Base-by-base conservation (phyloP, 2,113 vertebrate genomes). In the Emydura subglobosa region DNA sequence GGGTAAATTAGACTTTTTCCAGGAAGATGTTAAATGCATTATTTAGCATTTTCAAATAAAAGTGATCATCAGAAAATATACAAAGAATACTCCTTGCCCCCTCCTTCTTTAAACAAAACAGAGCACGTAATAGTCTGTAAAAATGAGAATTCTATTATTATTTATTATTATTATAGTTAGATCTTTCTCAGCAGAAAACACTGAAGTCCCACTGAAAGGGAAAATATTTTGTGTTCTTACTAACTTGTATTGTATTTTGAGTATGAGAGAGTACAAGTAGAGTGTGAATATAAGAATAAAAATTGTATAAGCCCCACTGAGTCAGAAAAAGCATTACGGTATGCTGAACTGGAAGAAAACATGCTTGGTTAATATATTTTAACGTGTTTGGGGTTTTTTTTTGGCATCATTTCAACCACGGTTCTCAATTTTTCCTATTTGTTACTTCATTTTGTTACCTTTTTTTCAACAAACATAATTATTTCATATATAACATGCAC, bases 21-120 rank as follows among this genome's bases (percentile, higher is more conserved):
- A 96, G 90, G 93, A 96, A 97, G 93, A 93, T 89, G 96, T 92
- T 97, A 89, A 94, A 95, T 92, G 94, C 91, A 96, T 97, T 96
- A 96, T 96, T 97, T 97, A 86, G 79, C 91, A 95, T 93, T 96
- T 95, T 96, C 95, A 97, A 97, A 96, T 93, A 93, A 53, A 96
- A 95, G 85, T 78, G 54, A 86, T 97, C 94, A 97, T 97, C 96
- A 96, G 90, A 89, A 97, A 96, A 93, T 95, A 96, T 80, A 85
- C 94, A 96, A 96, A 94, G 90, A 68, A 4, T 68, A 17, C 61
- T 34, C 22, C 24, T 31, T 61, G 27, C 11, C 57, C 29, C 29
- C 27, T 61, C 34, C 17, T 68, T 19, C 34, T 17, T 68, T 68
- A 68, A n/a, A n/a, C 14, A 7, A 68, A 34, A 68, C 16, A n/a